Percentiles rank a stretch among this genome's conserved stretches.
Evolutionary conservation across 2,888 invertebrate genomes (phyloP).

Genomic region (Lycophotia porphyrea): DNA sequence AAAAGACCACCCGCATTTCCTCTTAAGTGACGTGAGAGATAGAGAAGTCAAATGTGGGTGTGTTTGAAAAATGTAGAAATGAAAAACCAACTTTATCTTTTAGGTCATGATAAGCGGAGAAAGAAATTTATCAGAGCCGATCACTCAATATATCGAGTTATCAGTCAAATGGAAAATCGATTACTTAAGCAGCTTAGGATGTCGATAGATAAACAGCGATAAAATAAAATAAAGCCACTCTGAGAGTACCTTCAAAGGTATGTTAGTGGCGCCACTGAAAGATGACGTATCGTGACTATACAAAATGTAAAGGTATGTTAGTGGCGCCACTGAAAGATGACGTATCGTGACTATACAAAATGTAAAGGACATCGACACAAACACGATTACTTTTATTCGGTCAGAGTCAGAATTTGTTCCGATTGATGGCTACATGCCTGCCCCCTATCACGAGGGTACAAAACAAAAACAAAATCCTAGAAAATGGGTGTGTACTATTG

Average conservation of each 20-base stretch:
- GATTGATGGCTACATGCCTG: background rate
- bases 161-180: conserved; percentile 41
- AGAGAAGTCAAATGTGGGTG: background rate
- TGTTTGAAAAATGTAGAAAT: background rate
- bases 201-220: conserved; percentile 32
- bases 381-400: no score
- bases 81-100: conserved; percentile 14
- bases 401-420: background rate
- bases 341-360: background rate
- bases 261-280: conserved; percentile 38
- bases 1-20: no score
- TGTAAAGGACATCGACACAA: background rate
- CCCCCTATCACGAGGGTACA: background rate
- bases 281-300: conserved; percentile 35
- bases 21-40: background rate
- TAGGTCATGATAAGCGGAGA: conserved; percentile 9
- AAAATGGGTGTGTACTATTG: no score
- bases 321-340: conserved; percentile 45
- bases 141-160: conserved; percentile 15
- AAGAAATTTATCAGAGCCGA: conserved; percentile 1
- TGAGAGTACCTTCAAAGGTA: conserved; percentile 30
- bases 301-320: conserved; percentile 8
- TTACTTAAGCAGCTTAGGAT: conserved; percentile 33
- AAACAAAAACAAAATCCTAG: no score
- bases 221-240: conserved; percentile 18